Percentiles rank a stretch among this genome's conserved stretches.
Conservation (phyloP, 2,797 vertebrate species). For the Melanotaenia maccullochi region DNA sequence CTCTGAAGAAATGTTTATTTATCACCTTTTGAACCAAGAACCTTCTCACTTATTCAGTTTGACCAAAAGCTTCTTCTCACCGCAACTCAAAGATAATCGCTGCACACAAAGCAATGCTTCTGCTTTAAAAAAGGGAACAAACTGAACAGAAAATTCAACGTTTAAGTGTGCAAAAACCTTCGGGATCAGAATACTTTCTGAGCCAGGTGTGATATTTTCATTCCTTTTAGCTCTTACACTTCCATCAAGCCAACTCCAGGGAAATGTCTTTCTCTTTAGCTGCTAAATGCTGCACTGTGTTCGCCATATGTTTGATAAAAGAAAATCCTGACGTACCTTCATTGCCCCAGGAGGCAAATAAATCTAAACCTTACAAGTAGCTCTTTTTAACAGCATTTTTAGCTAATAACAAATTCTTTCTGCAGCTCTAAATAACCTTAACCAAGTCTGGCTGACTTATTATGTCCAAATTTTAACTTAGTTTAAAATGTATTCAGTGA, state of each 20-base stretch:
- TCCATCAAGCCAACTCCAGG: background rate
- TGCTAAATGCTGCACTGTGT: conserved; percentile 6
- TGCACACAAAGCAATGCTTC: background rate
- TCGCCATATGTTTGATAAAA: background rate
- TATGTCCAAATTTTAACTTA: no score
- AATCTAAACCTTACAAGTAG: background rate
- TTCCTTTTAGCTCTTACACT: background rate
- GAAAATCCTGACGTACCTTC: background rate
- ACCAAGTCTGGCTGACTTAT: no score
- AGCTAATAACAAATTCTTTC: no score
- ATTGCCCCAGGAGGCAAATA: background rate
- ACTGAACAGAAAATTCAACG: background rate
- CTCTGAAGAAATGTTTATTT: no score
- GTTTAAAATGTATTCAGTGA: no score
- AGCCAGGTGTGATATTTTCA: conserved; percentile 1
- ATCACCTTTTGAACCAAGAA: no score
- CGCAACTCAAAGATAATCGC: no score
- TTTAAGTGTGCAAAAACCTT: conserved; percentile 4
- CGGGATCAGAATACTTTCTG: background rate
- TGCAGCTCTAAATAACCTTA: no score
- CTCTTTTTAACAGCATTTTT: no score
- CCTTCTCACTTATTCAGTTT: no score
- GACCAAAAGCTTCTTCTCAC: no score
- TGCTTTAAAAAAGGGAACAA: background rate
- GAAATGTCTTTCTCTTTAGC: conserved; percentile 1